Conservation (phyloP, 92 coral and sea anemone species). For the Porites lobata region DNA sequence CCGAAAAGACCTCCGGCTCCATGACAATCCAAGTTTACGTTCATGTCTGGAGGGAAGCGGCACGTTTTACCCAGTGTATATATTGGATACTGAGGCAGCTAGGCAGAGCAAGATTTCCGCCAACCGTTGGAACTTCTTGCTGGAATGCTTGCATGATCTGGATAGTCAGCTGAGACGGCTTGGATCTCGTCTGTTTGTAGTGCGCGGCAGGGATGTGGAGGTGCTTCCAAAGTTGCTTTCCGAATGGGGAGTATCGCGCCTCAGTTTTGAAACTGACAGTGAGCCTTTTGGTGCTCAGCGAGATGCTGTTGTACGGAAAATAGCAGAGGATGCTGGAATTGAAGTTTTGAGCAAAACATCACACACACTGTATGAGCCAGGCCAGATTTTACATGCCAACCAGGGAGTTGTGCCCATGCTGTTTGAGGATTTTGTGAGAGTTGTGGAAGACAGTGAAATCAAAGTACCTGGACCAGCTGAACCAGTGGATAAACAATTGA, state of each 20-base stretch:
- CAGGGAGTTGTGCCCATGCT: conserved; percentile 66
- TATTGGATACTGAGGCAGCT: conserved; percentile 75
- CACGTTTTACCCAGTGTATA: conserved; percentile 76
- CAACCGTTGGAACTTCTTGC: conserved; percentile 80
- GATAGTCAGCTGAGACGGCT: conserved; percentile 69
- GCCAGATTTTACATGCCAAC: conserved; percentile 51
- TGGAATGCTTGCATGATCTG: conserved; percentile 71
- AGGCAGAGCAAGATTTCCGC: conserved; percentile 72
- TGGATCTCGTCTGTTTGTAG: conserved; percentile 77
- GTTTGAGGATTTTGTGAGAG: conserved; percentile 66
- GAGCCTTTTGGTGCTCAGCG: conserved; percentile 81
- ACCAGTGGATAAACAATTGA: conserved; percentile 35
- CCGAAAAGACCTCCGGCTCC: conserved; percentile 87
- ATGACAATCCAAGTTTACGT: conserved; percentile 88
- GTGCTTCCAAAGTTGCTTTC: conserved; percentile 66
- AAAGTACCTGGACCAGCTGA: conserved; percentile 29
- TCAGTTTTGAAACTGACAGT: conserved; percentile 79
- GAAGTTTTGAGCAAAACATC: conserved; percentile 73
- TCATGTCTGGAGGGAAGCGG: conserved; percentile 72
- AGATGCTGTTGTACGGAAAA: conserved; percentile 64
- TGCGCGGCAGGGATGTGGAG: conserved; percentile 75
- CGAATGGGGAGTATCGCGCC: conserved; percentile 74
- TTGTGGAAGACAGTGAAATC: conserved; percentile 57
- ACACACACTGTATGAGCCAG: conserved; percentile 80
- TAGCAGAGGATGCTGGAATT: conserved; percentile 70